Evolutionary conservation across 1,140 invertebrate species (phyloP).

Genomic region (Drosophila pectinifera): DNA sequence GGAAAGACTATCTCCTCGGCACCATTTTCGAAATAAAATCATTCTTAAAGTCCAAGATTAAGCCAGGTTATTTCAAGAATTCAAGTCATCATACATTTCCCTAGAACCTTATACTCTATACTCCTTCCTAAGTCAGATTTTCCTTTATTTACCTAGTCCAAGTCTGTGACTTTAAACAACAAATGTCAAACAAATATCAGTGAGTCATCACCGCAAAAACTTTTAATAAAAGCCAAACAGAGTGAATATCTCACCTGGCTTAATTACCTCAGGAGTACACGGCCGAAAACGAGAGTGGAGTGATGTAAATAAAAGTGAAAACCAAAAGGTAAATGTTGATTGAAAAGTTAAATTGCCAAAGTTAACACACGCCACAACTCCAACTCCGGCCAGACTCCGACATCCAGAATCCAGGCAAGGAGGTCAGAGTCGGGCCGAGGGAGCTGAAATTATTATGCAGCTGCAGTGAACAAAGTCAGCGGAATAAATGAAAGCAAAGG

Average conservation of each 20-base stretch:
- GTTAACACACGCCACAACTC: conserved; percentile 60
- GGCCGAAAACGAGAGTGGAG: conserved; percentile 30
- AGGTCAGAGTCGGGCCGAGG: conserved; percentile 20
- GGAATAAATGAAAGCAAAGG: conserved; percentile 58
- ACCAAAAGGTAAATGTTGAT: conserved; percentile 78
- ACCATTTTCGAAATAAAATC: no score
- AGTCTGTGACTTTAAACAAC: background rate
- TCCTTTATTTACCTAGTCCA: background rate
- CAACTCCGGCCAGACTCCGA: conserved; percentile 1
- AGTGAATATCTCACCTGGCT: conserved; percentile 54
- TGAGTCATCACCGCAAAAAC: conserved; percentile 40
- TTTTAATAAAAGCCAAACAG: conserved; percentile 65
- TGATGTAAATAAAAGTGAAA: conserved; percentile 73
- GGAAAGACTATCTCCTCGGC: background rate
- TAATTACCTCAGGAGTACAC: conserved; percentile 61
- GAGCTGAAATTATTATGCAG: conserved; percentile 63
- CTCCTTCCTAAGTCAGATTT: no score
- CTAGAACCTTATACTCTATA: no score
- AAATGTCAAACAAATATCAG: conserved; percentile 17
- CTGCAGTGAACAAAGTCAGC: conserved; percentile 53
- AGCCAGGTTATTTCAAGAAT: no score
- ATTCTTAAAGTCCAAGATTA: no score
- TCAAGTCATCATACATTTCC: no score
- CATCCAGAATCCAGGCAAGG: conserved; percentile 13
- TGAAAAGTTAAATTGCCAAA: conserved; percentile 81